Percentiles rank a stretch among this genome's conserved stretches.
Conservation (phyloP, 2,888 invertebrate genomes). For the Caradrina kadenii region DNA sequence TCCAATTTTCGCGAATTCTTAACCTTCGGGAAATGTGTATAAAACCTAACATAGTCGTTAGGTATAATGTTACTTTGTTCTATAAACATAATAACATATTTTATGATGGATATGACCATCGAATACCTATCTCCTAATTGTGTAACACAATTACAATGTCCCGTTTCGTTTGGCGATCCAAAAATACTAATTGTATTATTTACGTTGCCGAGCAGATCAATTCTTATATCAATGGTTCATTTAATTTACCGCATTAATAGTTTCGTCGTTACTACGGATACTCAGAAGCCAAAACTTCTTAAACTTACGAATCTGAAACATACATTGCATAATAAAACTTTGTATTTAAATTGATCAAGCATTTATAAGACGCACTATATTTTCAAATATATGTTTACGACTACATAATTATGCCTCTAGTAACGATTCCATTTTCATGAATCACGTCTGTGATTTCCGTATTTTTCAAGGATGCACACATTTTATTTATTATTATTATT, state of each 20-base stretch:
- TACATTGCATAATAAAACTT: background rate
- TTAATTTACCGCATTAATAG: too few species aligned
- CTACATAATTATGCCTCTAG: constrained; percentile 4
- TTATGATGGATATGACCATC: background rate
- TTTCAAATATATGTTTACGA: constrained; percentile 4
- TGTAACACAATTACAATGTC: background rate
- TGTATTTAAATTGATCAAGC: background rate
- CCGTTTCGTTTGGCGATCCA: too few species aligned
- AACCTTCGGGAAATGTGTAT: constrained; percentile 39
- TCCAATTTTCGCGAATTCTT: constrained; percentile 67
- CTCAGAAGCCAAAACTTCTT: too few species aligned
- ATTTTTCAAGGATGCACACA: constrained; percentile 3
- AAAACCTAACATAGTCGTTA: constrained; percentile 2
- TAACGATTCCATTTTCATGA: constrained; percentile 11
- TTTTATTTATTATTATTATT: background rate
- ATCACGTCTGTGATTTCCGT: background rate
- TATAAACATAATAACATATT: background rate
- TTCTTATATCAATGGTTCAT: too few species aligned
- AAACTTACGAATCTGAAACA: background rate
- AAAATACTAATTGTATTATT: too few species aligned
- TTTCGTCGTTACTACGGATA: too few species aligned
- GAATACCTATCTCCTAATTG: background rate
- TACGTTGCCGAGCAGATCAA: too few species aligned
- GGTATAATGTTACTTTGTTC: too few species aligned
- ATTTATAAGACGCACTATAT: background rate